A percentile compares a stretch with the other conserved stretches of the same genome.
Evolutionary conservation across 2,797 vertebrate genomes (phyloP).

Genomic region (Xenentodon cancila): DNA sequence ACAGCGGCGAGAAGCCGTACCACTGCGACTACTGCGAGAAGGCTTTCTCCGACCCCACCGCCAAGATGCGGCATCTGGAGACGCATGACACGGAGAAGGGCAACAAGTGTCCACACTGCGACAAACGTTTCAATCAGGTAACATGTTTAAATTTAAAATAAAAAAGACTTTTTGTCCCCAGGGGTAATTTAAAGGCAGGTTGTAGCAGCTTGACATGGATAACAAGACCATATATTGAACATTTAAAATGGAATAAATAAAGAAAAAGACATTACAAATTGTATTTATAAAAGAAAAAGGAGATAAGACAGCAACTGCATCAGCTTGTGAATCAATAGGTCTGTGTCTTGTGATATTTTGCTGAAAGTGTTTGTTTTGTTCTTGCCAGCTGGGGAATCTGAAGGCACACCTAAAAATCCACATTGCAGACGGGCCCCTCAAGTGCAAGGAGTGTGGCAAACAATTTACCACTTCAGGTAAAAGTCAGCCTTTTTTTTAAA

Average conservation of each 20-base stretch:
- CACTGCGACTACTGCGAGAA: conserved; percentile 94
- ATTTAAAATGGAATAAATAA: too few relatives aligned
- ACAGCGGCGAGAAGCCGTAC: conserved; percentile 97
- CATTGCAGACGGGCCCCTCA: conserved; percentile 93
- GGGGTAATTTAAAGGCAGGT: too few relatives aligned
- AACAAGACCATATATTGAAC: too few relatives aligned
- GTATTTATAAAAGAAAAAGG: too few relatives aligned
- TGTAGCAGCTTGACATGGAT: too few relatives aligned
- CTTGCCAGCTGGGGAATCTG: conserved; percentile 89
- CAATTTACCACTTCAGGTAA: conserved; percentile 99
- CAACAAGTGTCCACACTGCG: conserved; percentile 95
- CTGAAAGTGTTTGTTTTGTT: conserved; percentile 9
- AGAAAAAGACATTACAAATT: too few relatives aligned
- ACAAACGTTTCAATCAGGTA: conserved; percentile 98
- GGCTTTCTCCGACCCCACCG: conserved; percentile 96
- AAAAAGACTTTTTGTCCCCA: too few relatives aligned
- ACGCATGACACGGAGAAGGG: conserved; percentile 96
- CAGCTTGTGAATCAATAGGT: background rate
- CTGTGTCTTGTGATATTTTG: background rate
- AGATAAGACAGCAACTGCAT: too few relatives aligned
- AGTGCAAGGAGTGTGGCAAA: conserved; percentile 96
- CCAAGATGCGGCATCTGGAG: conserved; percentile 98
- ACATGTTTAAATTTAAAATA: too few relatives aligned
- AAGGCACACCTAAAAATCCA: conserved; percentile 98
- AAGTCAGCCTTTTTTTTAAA: background rate